These are phyloP conservation scores for Lutraria rhynchaena DNA, from an alignment of 1,140 invertebrate genomes.

Conservation along the genomic window DNA sequence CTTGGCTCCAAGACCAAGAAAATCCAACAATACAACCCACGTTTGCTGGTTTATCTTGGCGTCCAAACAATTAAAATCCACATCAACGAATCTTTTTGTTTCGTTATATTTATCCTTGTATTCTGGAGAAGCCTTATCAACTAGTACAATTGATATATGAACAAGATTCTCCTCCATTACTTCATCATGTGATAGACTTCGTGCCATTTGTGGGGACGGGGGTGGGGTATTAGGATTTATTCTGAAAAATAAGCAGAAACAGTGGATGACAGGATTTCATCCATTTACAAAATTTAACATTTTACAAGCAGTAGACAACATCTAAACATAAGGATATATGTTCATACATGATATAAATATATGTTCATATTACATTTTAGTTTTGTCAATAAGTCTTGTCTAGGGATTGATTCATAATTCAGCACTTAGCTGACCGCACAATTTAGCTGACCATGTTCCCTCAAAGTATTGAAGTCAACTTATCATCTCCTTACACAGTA, in stretches of 20 bases:
- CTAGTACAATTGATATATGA: conserved; percentile 85
- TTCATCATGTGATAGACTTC: conserved; percentile 63
- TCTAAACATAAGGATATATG: too few species aligned
- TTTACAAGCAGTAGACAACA: too few species aligned
- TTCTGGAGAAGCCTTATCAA: conserved; percentile 85
- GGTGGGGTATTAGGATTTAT: conserved; percentile 87
- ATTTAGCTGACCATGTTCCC: too few species aligned
- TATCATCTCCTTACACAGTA: too few species aligned
- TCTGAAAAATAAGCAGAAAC: conserved; percentile 20
- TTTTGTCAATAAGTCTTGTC: too few species aligned
- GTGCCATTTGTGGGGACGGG: conserved; percentile 85
- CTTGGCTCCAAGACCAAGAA: conserved; percentile 86
- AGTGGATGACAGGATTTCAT: too few species aligned
- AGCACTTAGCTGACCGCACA: too few species aligned
- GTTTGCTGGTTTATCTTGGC: conserved; percentile 94
- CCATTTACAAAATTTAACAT: too few species aligned
- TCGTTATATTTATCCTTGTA: conserved; percentile 85
- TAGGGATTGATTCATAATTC: too few species aligned
- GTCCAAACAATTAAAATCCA: conserved; percentile 96
- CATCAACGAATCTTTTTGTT: conserved; percentile 84
- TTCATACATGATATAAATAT: too few species aligned
- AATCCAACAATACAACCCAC: conserved; percentile 96
- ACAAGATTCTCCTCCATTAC: conserved; percentile 82
- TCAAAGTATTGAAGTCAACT: too few species aligned
- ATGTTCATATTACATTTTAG: too few species aligned